phyloP scores from a whole-genome alignment of 2,888 invertebrate species.

The Mimas tiliae region DNA sequence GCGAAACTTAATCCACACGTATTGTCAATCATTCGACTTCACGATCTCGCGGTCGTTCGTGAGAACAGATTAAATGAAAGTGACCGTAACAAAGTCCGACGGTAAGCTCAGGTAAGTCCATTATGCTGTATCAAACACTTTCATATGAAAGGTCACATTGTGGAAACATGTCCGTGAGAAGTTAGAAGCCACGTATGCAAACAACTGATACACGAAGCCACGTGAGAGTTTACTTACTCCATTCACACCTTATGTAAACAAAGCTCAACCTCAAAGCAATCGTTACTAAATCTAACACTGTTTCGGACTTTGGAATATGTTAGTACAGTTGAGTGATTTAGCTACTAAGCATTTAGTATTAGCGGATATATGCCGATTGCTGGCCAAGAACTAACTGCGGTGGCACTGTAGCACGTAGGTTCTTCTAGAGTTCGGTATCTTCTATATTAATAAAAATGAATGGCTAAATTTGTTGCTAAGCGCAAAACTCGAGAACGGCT shows the following conservation, averaged over 20 bases:
- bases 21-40: constrained; percentile 53
- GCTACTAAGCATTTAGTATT: neutral
- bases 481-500: too few relatives aligned
- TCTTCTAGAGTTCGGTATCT: neutral
- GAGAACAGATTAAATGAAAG: constrained; percentile 54
- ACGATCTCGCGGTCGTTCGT: constrained; percentile 39
- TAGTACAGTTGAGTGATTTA: neutral
- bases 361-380: neutral
- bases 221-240: constrained; percentile 60
- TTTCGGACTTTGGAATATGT: neutral
- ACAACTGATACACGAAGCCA: constrained; percentile 51
- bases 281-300: neutral
- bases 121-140: constrained; percentile 60
- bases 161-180: constrained; percentile 70
- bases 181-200: constrained; percentile 51
- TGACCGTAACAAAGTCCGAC: constrained; percentile 37
- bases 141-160: constrained; percentile 62
- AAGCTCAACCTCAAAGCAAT: constrained; percentile 53
- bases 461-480: too few relatives aligned
- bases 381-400: neutral
- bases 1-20: constrained; percentile 32
- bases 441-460: too few relatives aligned
- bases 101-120: constrained; percentile 40
- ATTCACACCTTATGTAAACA: constrained; percentile 73
- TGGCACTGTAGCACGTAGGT: neutral